Percentiles rank a stretch among this genome's conserved stretches.
These are phyloP conservation scores for Aplysina aerophoba DNA, from an alignment of 37 sponge, comb jelly and placozoan genomes.

Conservation along the genomic window DNA sequence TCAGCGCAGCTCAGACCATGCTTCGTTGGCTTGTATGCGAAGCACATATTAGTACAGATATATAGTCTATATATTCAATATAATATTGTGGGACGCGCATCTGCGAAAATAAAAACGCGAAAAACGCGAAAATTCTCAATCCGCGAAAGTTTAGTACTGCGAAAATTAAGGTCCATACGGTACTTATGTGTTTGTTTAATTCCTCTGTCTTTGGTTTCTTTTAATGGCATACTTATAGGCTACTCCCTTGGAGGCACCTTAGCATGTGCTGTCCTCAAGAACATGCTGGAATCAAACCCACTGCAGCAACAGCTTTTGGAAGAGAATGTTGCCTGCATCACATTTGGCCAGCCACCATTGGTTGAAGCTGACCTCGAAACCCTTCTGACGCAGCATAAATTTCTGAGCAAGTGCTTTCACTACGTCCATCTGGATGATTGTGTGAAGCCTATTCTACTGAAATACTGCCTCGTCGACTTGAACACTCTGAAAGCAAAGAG, in stretches of 20 bases:
- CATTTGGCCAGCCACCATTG: conserved; percentile 51
- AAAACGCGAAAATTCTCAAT: too few species aligned
- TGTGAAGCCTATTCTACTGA: conserved; percentile 29
- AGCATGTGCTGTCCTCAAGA: conserved; percentile 37
- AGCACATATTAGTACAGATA: too few species aligned
- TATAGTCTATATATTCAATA: too few species aligned
- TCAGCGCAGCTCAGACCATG: too few species aligned
- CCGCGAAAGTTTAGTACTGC: too few species aligned
- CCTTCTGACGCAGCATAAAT: not conserved
- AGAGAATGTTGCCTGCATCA: conserved; percentile 46
- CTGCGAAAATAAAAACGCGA: too few species aligned
- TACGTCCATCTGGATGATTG: conserved; percentile 22
- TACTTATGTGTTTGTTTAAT: too few species aligned
- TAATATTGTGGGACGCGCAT: too few species aligned
- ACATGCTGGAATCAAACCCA: conserved; percentile 20
- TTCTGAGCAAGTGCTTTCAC: conserved; percentile 16
- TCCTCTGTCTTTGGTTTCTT: too few species aligned
- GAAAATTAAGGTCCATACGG: too few species aligned
- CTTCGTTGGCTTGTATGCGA: too few species aligned
- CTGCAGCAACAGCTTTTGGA: conserved; percentile 36
- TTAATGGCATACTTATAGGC: conserved; percentile 14
- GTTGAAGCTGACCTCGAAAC: not conserved
- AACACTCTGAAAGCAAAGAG: not conserved
- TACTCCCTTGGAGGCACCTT: conserved; percentile 52
- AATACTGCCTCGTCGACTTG: not conserved